A percentile compares a stretch with the other conserved stretches of the same genome.
Evolutionary conservation across 2,113 vertebrate species (phyloP).

Genomic region (Coregonus clupeaformis): DNA sequence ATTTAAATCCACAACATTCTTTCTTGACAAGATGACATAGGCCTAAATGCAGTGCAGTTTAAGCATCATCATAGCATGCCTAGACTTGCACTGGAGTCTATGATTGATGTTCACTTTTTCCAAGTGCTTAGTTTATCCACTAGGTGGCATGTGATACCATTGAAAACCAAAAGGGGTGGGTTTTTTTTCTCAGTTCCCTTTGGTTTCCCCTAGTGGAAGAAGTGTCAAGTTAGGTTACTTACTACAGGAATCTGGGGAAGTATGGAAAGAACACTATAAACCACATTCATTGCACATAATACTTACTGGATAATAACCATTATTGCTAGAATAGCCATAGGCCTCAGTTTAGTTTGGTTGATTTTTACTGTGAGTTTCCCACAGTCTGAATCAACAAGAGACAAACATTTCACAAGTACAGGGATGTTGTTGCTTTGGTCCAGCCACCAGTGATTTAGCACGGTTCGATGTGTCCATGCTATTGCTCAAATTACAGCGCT

Average conservation of each 20-base stretch:
- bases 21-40: too few species aligned
- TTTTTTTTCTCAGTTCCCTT: conserved; percentile 24
- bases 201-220: conserved; percentile 16
- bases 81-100: too few species aligned
- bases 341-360: background rate
- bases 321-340: background rate
- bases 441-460: background rate
- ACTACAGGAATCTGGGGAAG: conserved; percentile 2
- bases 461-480: conserved; percentile 23
- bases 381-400: background rate
- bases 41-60: too few species aligned
- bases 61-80: too few species aligned
- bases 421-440: background rate
- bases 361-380: too few species aligned
- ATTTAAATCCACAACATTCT: too few species aligned
- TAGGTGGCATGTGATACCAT: conserved; percentile 50
- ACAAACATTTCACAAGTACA: background rate
- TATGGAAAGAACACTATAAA: conserved; percentile 20
- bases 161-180: background rate
- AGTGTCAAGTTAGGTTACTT: conserved; percentile 21
- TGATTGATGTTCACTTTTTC: conserved; percentile 36
- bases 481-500: conserved; percentile 26
- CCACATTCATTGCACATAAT: background rate
- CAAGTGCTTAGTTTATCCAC: conserved; percentile 18
- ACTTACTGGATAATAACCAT: background rate